Conservation (phyloP, 2,113 vertebrate species). For the Mellivora capensis region DNA sequence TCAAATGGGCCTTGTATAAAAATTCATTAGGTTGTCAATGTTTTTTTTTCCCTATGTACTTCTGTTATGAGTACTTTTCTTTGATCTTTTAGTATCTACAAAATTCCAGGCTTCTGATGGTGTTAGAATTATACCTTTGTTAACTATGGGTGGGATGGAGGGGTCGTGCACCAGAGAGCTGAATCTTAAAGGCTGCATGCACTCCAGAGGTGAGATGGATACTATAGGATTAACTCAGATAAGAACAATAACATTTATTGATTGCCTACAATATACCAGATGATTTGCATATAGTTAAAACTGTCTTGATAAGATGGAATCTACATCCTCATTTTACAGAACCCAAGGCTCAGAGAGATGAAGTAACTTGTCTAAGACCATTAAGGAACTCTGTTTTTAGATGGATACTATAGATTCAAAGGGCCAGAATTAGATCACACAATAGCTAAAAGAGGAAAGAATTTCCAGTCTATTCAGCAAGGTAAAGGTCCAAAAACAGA, state of each 20-base stretch:
- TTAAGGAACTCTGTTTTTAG: neutral
- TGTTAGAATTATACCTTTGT: neutral
- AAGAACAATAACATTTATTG: neutral
- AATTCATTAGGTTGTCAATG: neutral
- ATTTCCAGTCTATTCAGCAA: neutral
- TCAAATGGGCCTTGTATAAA: neutral
- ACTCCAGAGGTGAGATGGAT: neutral
- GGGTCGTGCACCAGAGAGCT: neutral
- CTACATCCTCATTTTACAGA: neutral
- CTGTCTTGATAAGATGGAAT: neutral
- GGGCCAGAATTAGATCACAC: neutral
- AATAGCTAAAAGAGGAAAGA: neutral
- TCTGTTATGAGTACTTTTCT: neutral
- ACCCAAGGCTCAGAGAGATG: neutral
- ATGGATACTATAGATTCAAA: neutral
- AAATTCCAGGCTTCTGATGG: neutral
- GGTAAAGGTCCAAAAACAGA: neutral
- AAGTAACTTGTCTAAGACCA: neutral
- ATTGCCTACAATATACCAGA: neutral
- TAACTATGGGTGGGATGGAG: neutral
- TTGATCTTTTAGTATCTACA: neutral
- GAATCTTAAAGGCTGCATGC: neutral
- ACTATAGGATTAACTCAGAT: neutral
- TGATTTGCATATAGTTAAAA: neutral
- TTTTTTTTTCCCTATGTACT: neutral